Percentiles rank a stretch among this genome's conserved stretches.
Evolutionary conservation across 2,113 vertebrate species (phyloP).

Genomic region (Piprites chloris): DNA sequence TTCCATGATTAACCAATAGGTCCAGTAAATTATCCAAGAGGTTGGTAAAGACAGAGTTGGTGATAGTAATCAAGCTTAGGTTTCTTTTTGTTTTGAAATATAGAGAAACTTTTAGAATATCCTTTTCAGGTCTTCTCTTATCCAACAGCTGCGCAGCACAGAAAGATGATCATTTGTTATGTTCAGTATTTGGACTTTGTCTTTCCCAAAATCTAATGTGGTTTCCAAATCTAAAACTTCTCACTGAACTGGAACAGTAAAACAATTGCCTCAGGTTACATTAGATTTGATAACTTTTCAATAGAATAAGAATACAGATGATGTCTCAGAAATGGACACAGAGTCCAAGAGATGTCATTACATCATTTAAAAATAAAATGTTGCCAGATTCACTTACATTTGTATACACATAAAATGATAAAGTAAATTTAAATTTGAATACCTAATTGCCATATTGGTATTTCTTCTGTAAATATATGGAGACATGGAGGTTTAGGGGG

Average conservation of each 20-base stretch:
- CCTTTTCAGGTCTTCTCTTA: neutral
- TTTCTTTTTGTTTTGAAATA: neutral
- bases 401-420: neutral
- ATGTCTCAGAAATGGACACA: neutral
- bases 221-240: neutral
- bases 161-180: neutral
- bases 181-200: neutral
- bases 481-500: neutral
- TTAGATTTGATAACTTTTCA: neutral
- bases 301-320: neutral
- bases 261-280: neutral
- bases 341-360: neutral
- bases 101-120: neutral
- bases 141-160: neutral
- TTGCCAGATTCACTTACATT: neutral
- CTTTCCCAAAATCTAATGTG: neutral
- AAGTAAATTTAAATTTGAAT: neutral
- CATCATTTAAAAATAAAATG: neutral
- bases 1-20: neutral
- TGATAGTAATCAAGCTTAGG: neutral
- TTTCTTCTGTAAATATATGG: neutral
- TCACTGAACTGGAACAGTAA: neutral
- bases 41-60: neutral
- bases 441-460: fast-evolving
- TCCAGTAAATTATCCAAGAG: neutral